These are phyloP conservation scores for Mechanitis mazaeus DNA, from an alignment of 2,888 invertebrate genomes.

Conservation along the genomic window DNA sequence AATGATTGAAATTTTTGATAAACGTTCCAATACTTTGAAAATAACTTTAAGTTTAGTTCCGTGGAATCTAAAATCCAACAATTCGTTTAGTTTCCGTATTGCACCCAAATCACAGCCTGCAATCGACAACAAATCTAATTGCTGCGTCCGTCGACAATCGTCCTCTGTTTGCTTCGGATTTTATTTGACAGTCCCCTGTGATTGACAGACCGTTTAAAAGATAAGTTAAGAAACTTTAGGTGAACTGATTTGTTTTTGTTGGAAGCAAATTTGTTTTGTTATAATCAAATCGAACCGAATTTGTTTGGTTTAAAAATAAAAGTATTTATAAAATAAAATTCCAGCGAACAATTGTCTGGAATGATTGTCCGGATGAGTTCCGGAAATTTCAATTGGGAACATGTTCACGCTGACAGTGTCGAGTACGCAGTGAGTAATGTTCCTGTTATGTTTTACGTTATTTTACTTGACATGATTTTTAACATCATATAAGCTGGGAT, in stretches of 20 bases:
- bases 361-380: constrained; percentile 8
- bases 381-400: constrained; percentile 13
- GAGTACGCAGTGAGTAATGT: not conserved
- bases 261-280: no score
- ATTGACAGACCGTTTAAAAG: constrained; percentile 7
- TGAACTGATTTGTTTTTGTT: no score
- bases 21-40: no score
- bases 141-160: constrained; percentile 5
- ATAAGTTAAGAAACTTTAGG: not conserved
- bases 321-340: no score
- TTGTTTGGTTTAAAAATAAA: no score
- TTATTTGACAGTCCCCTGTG: constrained; percentile 1
- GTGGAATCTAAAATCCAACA: not conserved
- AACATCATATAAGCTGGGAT: no score
- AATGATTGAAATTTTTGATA: no score
- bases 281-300: no score
- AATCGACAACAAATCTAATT: constrained; percentile 5
- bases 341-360: no score
- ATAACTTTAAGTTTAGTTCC: no score
- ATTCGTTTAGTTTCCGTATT: not conserved
- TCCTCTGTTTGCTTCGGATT: not conserved
- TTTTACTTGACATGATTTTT: no score
- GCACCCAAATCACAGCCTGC: constrained; percentile 3
- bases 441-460: no score
- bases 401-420: constrained; percentile 2